Conservation (phyloP, 2,888 invertebrate species). For the Epistrophe grossulariae region DNA sequence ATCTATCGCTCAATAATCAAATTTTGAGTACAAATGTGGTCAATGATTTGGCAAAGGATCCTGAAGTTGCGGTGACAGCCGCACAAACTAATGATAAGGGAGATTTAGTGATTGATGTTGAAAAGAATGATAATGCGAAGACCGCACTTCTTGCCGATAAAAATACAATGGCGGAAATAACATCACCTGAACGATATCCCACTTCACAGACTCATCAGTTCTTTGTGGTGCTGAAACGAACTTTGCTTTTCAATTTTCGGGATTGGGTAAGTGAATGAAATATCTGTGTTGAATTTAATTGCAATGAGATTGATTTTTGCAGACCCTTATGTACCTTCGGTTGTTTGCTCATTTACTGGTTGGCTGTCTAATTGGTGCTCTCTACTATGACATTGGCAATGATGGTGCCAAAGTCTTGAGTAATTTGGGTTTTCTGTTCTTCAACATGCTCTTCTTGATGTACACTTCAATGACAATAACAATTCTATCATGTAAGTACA, state of each 20-base stretch:
- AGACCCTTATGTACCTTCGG: conserved; percentile 98
- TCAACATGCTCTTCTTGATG: conserved; percentile 99
- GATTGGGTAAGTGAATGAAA: conserved; percentile 89
- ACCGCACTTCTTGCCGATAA: conserved; percentile 85
- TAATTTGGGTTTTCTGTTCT: conserved; percentile 98
- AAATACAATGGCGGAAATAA: conserved; percentile 85
- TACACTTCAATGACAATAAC: conserved; percentile 99
- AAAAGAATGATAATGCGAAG: conserved; percentile 89
- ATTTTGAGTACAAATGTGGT: conserved; percentile 85
- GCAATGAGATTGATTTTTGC: neutral
- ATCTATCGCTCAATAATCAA: conserved; percentile 82
- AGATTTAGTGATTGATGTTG: conserved; percentile 84
- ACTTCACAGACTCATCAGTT: conserved; percentile 93
- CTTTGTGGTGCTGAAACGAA: conserved; percentile 93
- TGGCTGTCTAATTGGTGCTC: conserved; percentile 96
- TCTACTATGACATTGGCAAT: conserved; percentile 98
- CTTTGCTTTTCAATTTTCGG: conserved; percentile 92
- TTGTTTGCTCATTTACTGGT: conserved; percentile 97
- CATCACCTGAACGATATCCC: conserved; percentile 91
- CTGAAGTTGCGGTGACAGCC: conserved; percentile 67
- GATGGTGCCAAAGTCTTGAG: conserved; percentile 98
- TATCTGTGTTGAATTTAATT: conserved; percentile 17
- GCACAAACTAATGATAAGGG: conserved; percentile 81
- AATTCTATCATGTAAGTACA: conserved; percentile 97
- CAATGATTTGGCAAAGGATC: conserved; percentile 86